Base-by-base conservation (phyloP, 2,888 invertebrate genomes). In the Apodemia zela region DNA sequence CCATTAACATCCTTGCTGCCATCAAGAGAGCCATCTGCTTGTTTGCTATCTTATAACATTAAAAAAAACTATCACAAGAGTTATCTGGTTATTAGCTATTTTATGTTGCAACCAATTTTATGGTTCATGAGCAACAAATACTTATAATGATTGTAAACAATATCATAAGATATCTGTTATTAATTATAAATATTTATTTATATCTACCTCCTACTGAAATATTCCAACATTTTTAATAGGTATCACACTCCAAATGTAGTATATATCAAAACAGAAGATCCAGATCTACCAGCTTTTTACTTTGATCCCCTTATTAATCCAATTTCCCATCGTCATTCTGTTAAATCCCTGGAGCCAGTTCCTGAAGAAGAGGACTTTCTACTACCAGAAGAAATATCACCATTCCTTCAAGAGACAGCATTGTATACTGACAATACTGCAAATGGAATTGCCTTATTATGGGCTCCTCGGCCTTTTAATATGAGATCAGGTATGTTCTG, bases 231-330 rank as follows among this genome's bases (percentile, higher is more conserved):
- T 51, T 18, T 58, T 15, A 35, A 62, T 74, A 98, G 98, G 98
- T 99, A 99, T 85, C 99, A 99, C 85, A 96, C 98, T 8, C 99
- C 99, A 29, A 99, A 99, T 84, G 99, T 99, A 7, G 99, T 99
- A 0, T 99, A 97, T 85, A 99, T 99, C 76, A 99, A 99, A 93
- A 99, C 99, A 0, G 99, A 99, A 91, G 99, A 99, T 94, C 99
- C 99, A 8, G 99, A 99, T 89, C 92, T 99, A 64, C 99, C 99
- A 45, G 99, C 99, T 0, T 99, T 99, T 87, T 99, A 99, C 86
- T 99, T 99, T 89, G 99, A 99, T 92, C 99, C 99, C 0, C 93
- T 99, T 60, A 99, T 99, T 80, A 99, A 99, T 89, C 99, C 99
- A 0, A 99, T 99, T 73, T 98, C 99, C 1, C 98, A 99, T 81